Evolutionary conservation across 2,888 invertebrate species (phyloP), one percentile per base, ranked within the genome.

Genomic region (Minunthozetes semirufus): DNA sequence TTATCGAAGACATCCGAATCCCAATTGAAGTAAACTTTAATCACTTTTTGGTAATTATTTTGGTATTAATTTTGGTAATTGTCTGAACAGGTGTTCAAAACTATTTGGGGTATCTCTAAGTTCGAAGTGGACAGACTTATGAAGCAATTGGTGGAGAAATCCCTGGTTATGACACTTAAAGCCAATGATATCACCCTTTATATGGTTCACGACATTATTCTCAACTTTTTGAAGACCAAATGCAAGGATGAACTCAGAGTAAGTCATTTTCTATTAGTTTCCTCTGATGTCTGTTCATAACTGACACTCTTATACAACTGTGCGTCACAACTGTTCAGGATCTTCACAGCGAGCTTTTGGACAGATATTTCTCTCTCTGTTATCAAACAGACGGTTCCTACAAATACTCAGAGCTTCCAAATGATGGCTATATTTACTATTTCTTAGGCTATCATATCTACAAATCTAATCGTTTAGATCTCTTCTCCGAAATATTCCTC

Each of bases 371-470:
- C 46, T 22, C 59, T 15, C 19, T n/a, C 8, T 73, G 50, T 27
- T 3, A 22, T 38, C 56, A n/a, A 38, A n/a, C 33, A 19, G 15
- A 72, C 61, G 73, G 70, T 22, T 0, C 53, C 6, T 81, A 83
- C 9, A 85, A 86, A 78, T 86, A 86, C 33, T 84, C 87, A 0
- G 86, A 87, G 75, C 85, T 90, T 22, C 87, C 88, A 0, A 86
- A 89, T 77, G 90, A 90, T 80, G 89, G 89, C 70, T 91, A 91
- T 80, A 89, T 89, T 79, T 88, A 87, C 15, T 88, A 87, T 48
- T 89, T 89, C 80, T 86, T 90, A 72, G 90, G 89, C 0, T 88
- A 90, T 80, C 90, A 90, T 82, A 84, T 90, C 76, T 84, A 86
- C 76, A 83, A 86, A 78, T 88, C 89, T 1, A 82, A 84, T 38